Conservation (phyloP, 2,797 vertebrate genomes). For the Miichthys miiuy region DNA sequence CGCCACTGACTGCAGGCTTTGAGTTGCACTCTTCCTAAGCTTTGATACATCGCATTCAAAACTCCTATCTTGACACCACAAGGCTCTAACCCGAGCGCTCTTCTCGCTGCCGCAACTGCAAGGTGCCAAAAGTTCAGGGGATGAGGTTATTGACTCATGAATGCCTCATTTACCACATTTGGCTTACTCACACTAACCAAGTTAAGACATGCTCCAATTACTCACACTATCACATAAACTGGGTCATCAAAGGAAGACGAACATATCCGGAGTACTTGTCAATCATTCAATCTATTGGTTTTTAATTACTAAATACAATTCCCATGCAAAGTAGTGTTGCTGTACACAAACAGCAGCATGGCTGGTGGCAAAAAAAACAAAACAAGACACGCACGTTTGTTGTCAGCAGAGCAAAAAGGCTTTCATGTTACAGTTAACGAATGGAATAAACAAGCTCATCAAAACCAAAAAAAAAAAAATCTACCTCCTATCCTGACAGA, state of each 20-base stretch:
- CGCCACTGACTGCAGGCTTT: constrained; percentile 60
- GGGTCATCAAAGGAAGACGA: constrained; percentile 13
- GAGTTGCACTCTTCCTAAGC: constrained; percentile 57
- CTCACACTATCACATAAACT: background rate
- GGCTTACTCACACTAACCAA: constrained; percentile 2
- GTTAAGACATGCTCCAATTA: constrained; percentile 15
- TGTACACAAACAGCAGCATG: constrained; percentile 15
- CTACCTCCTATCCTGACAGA: constrained; percentile 19
- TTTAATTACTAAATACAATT: constrained; percentile 43
- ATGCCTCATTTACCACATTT: constrained; percentile 20
- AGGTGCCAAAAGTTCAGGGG: constrained; percentile 12
- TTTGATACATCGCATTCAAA: constrained; percentile 66
- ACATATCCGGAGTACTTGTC: constrained; percentile 17
- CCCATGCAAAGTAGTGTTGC: constrained; percentile 34
- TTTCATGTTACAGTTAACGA: constrained; percentile 63
- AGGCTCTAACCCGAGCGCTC: constrained; percentile 42
- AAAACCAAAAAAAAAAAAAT: constrained; percentile 26
- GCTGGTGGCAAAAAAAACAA: background rate
- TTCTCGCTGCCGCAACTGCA: constrained; percentile 37
- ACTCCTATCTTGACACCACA: constrained; percentile 62
- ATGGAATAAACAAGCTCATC: constrained; percentile 50
- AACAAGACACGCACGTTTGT: constrained; percentile 1
- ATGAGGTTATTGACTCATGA: constrained; percentile 31
- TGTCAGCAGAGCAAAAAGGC: constrained; percentile 43
- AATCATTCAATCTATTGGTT: constrained; percentile 24